These are phyloP conservation scores for Eumacrocentrus americanus DNA, from an alignment of 2,888 invertebrate species.

Conservation along the genomic window DNA sequence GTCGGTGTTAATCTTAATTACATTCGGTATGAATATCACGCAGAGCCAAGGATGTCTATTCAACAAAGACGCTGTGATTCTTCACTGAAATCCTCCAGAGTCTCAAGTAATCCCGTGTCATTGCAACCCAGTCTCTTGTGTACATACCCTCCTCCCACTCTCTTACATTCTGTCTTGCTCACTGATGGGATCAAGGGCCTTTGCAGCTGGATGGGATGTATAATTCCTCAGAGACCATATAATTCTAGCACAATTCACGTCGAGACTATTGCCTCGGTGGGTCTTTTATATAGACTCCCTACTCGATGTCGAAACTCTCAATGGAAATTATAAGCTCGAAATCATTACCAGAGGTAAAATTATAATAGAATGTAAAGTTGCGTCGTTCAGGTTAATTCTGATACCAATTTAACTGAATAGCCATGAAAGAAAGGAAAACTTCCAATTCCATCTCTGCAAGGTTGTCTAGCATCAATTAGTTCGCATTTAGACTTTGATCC, in stretches of 20 bases:
- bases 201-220: not conserved
- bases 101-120: slow-evolving; percentile 8
- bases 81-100: slow-evolving; percentile 9
- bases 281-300: not conserved
- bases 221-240: slow-evolving; percentile 2
- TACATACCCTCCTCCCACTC: not conserved
- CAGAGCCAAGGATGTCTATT: not conserved
- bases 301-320: not conserved
- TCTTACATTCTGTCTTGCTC: not conserved
- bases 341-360: not conserved
- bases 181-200: not conserved
- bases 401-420: not conserved
- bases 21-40: not conserved
- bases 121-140: slow-evolving; percentile 9
- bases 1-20: not conserved
- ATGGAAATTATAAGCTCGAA: not conserved
- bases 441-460: too few relatives aligned
- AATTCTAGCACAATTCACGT: slow-evolving; percentile 4
- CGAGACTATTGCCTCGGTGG: not conserved
- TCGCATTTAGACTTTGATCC: too few relatives aligned
- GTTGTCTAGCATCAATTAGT: too few relatives aligned
- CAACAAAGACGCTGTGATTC: slow-evolving; percentile 8
- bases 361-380: not conserved
- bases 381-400: not conserved
- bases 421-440: too few relatives aligned